A percentile compares a stretch with the other conserved stretches of the same genome.
Evolutionary conservation across 53 echinoderm and acorn worm species (phyloP).

Genomic region (Holothuria leucospilota): DNA sequence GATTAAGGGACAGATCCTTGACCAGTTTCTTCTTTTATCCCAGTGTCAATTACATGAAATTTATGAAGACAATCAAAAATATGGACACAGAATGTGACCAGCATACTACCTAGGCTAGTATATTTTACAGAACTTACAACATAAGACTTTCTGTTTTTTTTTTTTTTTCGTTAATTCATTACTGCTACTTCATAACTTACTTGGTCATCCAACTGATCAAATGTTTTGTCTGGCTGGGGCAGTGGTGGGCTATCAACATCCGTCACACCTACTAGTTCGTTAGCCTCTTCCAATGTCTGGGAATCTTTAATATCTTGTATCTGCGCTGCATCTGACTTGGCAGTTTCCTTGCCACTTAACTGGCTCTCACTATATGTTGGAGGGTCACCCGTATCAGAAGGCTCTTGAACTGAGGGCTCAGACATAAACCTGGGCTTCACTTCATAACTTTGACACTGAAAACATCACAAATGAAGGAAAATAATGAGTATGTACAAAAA

Average conservation of each 20-base stretch:
- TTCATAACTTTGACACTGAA: constrained; percentile 43
- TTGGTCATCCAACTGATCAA: constrained; percentile 17
- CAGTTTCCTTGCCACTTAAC: neutral
- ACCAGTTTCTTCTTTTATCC: no score
- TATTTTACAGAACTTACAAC: no score
- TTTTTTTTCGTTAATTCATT: no score
- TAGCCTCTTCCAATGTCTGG: constrained; percentile 9
- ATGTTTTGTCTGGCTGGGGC: constrained; percentile 32
- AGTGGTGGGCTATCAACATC: constrained; percentile 41
- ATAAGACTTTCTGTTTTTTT: no score
- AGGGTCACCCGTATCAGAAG: neutral
- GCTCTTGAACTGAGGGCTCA: constrained; percentile 61
- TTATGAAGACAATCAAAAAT: no score
- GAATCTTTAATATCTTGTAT: neutral
- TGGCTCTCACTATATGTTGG: constrained; percentile 7
- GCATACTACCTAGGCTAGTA: no score
- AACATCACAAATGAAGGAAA: no score
- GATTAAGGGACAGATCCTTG: no score
- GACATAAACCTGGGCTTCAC: constrained; percentile 91
- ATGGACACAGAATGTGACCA: no score
- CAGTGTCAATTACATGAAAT: no score
- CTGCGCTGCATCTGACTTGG: no score
- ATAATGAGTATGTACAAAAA: no score
- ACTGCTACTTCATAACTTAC: neutral
- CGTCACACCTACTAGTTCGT: constrained; percentile 2